These are phyloP conservation scores for Cottoperca gobio DNA, from an alignment of 2,797 vertebrate species.

Conservation along the genomic window DNA sequence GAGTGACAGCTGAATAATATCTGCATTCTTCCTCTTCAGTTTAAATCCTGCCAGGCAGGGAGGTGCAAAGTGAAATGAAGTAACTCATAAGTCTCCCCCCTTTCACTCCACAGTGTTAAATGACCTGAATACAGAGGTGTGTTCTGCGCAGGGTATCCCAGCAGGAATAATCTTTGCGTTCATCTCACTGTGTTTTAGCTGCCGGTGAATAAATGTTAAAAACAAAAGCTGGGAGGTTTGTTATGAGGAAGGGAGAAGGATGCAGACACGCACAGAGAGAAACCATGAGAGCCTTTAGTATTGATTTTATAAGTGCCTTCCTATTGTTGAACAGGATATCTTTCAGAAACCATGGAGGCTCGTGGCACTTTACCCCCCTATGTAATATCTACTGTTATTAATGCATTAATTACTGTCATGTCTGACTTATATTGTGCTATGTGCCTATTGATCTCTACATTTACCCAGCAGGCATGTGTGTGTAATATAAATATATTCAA, in stretches of 20 bases:
- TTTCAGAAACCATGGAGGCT: constrained; percentile 49
- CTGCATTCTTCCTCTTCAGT: background rate
- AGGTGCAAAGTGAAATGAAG: background rate
- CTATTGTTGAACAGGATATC: constrained; percentile 62
- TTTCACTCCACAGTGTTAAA: background rate
- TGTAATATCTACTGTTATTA: constrained; percentile 53
- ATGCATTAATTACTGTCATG: constrained; percentile 68
- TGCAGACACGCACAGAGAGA: constrained; percentile 30
- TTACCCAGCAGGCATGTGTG: constrained; percentile 7
- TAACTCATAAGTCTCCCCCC: background rate
- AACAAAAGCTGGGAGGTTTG: constrained; percentile 31
- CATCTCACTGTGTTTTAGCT: background rate
- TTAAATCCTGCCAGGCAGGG: too few species aligned
- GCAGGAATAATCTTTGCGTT: background rate
- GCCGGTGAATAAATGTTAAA: constrained; percentile 6
- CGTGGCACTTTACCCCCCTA: constrained; percentile 40
- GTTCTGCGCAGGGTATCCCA: background rate
- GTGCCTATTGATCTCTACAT: constrained; percentile 42
- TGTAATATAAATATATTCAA: constrained; percentile 27
- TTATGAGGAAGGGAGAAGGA: constrained; percentile 12
- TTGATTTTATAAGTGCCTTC: constrained; percentile 75
- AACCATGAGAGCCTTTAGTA: constrained; percentile 56
- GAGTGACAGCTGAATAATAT: background rate
- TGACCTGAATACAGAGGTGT: background rate
- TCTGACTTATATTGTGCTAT: constrained; percentile 43